Evolutionary conservation across 1,140 invertebrate genomes (phyloP).

Genomic region (Hyphantria cunea): DNA sequence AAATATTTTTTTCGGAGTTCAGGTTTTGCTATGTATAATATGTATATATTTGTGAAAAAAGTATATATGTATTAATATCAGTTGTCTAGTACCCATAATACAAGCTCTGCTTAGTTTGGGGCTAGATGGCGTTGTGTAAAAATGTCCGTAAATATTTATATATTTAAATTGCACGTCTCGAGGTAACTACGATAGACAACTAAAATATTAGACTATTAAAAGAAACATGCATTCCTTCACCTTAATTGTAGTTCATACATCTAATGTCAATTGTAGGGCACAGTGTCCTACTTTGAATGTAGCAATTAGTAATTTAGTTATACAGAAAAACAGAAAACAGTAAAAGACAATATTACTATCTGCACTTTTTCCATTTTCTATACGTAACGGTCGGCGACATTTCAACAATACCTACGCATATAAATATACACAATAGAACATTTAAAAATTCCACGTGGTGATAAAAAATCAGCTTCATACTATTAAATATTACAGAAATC

Average conservation of each 20-base stretch:
- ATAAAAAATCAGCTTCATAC: not conserved
- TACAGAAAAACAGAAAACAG: not conserved
- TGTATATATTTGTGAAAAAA: too few relatives aligned
- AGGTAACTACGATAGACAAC: too few relatives aligned
- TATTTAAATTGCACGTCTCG: too few relatives aligned
- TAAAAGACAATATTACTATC: not conserved
- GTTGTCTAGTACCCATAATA: too few relatives aligned
- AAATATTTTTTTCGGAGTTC: too few relatives aligned
- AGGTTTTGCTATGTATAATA: too few relatives aligned
- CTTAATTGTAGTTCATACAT: not conserved
- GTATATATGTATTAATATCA: too few relatives aligned
- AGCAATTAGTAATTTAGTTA: not conserved
- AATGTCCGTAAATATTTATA: too few relatives aligned
- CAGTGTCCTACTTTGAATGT: not conserved
- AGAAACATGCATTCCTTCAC: too few relatives aligned
- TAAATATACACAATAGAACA: conserved; percentile 17
- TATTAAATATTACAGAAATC: not conserved
- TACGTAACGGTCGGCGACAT: conserved; percentile 12
- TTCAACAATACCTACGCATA: conserved; percentile 15
- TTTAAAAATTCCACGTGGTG: conserved; percentile 13
- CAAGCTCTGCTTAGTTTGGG: too few relatives aligned
- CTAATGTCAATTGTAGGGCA: not conserved
- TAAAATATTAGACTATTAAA: too few relatives aligned
- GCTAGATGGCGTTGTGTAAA: too few relatives aligned
- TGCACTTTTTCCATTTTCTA: not conserved